Percentiles rank a stretch among this genome's conserved stretches.
Evolutionary conservation across 2,113 vertebrate species (phyloP).

Genomic region (Perca schrenkii): DNA sequence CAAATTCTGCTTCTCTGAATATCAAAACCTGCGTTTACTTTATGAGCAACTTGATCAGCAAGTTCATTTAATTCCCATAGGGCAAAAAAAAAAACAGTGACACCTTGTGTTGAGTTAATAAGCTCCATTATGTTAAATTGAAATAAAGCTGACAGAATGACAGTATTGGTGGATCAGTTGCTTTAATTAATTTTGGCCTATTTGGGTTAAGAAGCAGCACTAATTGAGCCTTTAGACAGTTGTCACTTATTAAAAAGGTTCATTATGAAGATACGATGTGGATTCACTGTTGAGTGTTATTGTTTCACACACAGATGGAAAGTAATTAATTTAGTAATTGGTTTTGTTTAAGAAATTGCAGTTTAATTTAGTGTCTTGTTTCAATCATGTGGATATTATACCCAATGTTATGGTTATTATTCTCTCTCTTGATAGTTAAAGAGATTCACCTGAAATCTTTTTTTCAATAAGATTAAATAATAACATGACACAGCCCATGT

Average conservation of each 20-base stretch:
- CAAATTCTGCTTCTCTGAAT: neutral
- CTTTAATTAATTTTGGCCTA: neutral
- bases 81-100: neutral
- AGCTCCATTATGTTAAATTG: neutral
- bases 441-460: neutral
- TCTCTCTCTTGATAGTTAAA: neutral
- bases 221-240: neutral
- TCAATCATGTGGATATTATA: neutral
- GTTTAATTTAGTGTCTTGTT: neutral
- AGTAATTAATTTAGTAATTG: neutral
- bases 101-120: neutral
- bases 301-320: neutral
- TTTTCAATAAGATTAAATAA: neutral
- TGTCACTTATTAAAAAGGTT: neutral
- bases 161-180: neutral
- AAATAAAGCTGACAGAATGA: neutral
- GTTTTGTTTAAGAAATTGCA: neutral
- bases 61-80: neutral
- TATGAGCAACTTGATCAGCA: neutral
- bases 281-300: neutral
- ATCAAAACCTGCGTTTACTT: neutral
- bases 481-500: neutral
- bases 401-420: neutral
- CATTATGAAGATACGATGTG: neutral
- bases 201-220: neutral